Conservation (phyloP, 2,888 invertebrate genomes). For the Tipula vernalis region DNA sequence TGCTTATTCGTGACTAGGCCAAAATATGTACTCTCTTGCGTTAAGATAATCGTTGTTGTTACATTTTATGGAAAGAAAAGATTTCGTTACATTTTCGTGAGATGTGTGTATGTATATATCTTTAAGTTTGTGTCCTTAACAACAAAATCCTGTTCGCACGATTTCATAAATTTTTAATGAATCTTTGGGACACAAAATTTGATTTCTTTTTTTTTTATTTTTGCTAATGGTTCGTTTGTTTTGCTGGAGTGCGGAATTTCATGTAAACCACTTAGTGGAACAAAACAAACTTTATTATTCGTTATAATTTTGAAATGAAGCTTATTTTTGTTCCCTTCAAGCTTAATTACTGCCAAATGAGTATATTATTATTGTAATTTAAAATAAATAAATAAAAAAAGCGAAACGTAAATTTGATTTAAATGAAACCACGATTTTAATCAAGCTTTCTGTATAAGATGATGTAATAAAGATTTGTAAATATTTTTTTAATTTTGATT, state of each 20-base stretch:
- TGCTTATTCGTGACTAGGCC: no score
- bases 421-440: neutral
- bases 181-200: neutral
- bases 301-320: neutral
- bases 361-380: neutral
- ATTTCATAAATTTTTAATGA: neutral
- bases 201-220: neutral
- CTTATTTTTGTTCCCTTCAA: neutral
- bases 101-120: neutral
- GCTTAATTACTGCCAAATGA: neutral
- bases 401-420: neutral
- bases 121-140: neutral
- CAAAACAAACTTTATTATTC: neutral
- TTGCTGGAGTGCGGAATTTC: neutral
- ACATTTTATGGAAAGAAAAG: neutral
- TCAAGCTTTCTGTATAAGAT: no score
- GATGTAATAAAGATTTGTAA: no score
- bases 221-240: neutral
- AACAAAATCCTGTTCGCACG: neutral
- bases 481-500: no score
- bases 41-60: neutral
- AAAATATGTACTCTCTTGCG: no score
- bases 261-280: neutral
- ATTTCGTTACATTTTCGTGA: neutral
- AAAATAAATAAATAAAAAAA: neutral